phyloP scores from a whole-genome alignment of 2,888 invertebrate genomes.

The Glyphotaelius pellucidus region DNA sequence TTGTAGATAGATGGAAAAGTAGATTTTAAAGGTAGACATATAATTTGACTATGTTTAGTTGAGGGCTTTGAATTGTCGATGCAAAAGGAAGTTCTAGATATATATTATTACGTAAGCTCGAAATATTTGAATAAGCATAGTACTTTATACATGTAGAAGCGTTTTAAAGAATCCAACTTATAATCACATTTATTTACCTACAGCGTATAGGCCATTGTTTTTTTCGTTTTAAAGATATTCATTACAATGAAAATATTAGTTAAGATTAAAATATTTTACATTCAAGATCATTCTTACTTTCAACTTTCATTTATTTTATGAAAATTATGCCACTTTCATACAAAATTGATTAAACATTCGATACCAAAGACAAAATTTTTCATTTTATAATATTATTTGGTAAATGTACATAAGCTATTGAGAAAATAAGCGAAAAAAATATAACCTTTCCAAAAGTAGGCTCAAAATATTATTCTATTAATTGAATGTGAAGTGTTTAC shows the following conservation, averaged over 20 bases:
- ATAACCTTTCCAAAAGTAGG: neutral
- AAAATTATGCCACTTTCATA: neutral
- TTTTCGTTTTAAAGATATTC: neutral
- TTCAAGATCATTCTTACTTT: constrained; percentile 18
- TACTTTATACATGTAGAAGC: constrained; percentile 42
- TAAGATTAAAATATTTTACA: neutral
- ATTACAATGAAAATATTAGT: constrained; percentile 6
- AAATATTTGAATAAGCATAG: constrained; percentile 59
- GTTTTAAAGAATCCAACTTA: constrained; percentile 40
- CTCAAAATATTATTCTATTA: neutral
- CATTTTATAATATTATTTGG: neutral
- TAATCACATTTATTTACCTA: constrained; percentile 33
- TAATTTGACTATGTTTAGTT: constrained; percentile 42
- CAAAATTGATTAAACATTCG: constrained; percentile 2
- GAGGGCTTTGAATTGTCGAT: constrained; percentile 65
- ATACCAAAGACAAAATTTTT: constrained; percentile 25
- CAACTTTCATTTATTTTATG: neutral
- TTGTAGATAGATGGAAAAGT: constrained; percentile 40
- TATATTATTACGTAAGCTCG: constrained; percentile 61
- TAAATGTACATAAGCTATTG: constrained; percentile 1
- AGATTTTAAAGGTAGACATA: constrained; percentile 37
- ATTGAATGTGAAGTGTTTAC: neutral
- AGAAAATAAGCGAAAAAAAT: neutral
- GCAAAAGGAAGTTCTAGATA: constrained; percentile 66
- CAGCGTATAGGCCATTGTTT: constrained; percentile 30